Evolutionary conservation across 2,888 invertebrate species (phyloP).

Genomic region (Petrophora chlorosata): DNA sequence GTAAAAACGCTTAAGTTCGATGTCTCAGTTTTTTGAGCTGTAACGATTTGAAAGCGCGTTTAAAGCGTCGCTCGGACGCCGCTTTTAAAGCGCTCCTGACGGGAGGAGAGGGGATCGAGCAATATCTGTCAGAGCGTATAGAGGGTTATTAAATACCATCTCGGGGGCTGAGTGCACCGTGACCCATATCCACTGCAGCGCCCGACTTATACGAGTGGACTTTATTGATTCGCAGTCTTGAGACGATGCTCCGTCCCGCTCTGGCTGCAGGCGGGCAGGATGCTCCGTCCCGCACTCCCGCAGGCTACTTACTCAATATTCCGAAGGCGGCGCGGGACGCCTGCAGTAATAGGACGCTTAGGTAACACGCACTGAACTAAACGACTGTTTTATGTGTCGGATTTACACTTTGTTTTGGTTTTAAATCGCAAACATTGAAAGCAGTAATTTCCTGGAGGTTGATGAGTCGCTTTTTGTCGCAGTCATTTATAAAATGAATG

Average conservation of each 20-base stretch:
- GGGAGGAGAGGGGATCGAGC: slow-evolving; percentile 54
- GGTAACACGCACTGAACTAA: slow-evolving; percentile 62
- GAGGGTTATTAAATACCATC: slow-evolving; percentile 77
- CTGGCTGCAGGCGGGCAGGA: slow-evolving; percentile 48
- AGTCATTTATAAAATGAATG: no score
- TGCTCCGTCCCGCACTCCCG: no score
- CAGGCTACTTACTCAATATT: slow-evolving; percentile 80
- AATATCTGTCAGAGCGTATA: slow-evolving; percentile 69
- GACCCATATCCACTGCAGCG: slow-evolving; percentile 81
- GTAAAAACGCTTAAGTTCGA: slow-evolving; percentile 31
- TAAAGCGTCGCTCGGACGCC: slow-evolving; percentile 46
- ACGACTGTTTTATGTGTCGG: slow-evolving; percentile 54
- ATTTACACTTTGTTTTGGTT: slow-evolving; percentile 44
- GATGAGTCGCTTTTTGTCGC: no score
- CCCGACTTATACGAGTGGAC: slow-evolving; percentile 81
- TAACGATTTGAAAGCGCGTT: slow-evolving; percentile 51
- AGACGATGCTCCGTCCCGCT: slow-evolving; percentile 73
- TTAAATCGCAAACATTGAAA: slow-evolving; percentile 5
- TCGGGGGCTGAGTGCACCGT: slow-evolving; percentile 73
- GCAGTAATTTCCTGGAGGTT: neutral
- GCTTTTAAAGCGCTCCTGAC: slow-evolving; percentile 45
- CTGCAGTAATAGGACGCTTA: slow-evolving; percentile 69
- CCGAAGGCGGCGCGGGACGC: slow-evolving; percentile 65
- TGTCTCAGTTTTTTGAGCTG: slow-evolving; percentile 46
- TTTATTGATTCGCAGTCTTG: slow-evolving; percentile 85